These are phyloP conservation scores for Nebria salina DNA, from an alignment of 2,888 invertebrate genomes.

Conservation along the genomic window DNA sequence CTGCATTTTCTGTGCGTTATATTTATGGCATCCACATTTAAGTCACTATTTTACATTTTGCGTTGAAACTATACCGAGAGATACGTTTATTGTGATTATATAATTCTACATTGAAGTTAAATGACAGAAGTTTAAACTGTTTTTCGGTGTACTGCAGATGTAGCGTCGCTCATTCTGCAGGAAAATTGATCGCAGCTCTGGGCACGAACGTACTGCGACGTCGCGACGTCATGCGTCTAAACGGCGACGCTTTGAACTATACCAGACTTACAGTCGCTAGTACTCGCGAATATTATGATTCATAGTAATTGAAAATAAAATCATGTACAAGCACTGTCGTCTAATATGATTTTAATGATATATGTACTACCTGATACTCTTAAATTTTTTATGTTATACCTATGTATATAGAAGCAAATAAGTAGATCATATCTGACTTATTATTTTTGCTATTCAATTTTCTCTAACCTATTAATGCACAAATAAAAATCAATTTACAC, in stretches of 20 bases:
- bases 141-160: constrained; percentile 10
- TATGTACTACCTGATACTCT: background rate
- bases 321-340: background rate
- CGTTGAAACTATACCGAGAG: background rate
- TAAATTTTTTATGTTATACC: too few species aligned
- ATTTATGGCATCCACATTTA: background rate
- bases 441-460: too few species aligned
- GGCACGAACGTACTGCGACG: constrained; percentile 48
- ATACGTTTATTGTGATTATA: background rate
- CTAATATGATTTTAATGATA: background rate
- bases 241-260: constrained; percentile 38
- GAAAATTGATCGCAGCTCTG: constrained; percentile 53
- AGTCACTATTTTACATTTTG: background rate
- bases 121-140: constrained; percentile 6
- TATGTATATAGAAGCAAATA: too few species aligned
- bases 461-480: too few species aligned
- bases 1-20: constrained; percentile 26
- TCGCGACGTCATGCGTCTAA: constrained; percentile 56
- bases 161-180: constrained; percentile 41
- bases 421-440: too few species aligned
- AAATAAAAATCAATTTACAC: too few species aligned
- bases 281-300: constrained; percentile 13
- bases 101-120: background rate
- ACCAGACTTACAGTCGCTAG: constrained; percentile 12
- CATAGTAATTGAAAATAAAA: constrained; percentile 2